Conservation (phyloP, 2,888 invertebrate genomes). For the Petrophora chlorosata region DNA sequence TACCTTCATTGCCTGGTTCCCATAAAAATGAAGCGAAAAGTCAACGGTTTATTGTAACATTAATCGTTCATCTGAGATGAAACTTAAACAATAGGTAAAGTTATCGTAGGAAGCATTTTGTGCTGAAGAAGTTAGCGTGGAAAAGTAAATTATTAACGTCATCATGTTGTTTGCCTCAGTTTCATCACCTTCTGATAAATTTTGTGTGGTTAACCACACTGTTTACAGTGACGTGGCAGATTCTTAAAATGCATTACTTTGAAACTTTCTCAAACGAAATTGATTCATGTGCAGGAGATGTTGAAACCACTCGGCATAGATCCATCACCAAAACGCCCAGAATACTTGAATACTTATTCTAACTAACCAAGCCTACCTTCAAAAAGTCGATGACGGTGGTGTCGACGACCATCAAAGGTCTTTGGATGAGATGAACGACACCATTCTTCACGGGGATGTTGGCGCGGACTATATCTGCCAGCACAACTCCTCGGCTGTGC, state of each 20-base stretch:
- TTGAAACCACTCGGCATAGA: too few species aligned
- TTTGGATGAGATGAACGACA: conserved; percentile 95
- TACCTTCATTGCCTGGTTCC: conserved; percentile 83
- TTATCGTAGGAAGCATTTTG: background rate
- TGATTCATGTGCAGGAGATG: too few species aligned
- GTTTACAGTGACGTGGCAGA: too few species aligned
- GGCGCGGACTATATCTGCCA: conserved; percentile 93
- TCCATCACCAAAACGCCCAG: conserved; percentile 3
- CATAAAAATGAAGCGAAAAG: conserved; percentile 77
- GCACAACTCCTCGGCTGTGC: conserved; percentile 92
- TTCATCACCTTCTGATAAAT: background rate
- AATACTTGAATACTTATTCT: too few species aligned
- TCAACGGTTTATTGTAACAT: conserved; percentile 50
- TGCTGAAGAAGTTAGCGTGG: background rate
- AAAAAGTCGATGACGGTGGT: conserved; percentile 93
- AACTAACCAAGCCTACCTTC: conserved; percentile 86
- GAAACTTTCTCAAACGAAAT: too few species aligned
- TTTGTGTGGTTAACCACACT: too few species aligned
- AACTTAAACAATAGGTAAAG: background rate
- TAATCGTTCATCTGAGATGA: conserved; percentile 20
- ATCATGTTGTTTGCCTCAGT: background rate
- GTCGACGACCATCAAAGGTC: conserved; percentile 95
- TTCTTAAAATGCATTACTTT: too few species aligned
- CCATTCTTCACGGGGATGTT: conserved; percentile 97
- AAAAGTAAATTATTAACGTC: background rate